Evolutionary conservation across 2,797 vertebrate species (phyloP).

Genomic region (Microhierax caerulescens): DNA sequence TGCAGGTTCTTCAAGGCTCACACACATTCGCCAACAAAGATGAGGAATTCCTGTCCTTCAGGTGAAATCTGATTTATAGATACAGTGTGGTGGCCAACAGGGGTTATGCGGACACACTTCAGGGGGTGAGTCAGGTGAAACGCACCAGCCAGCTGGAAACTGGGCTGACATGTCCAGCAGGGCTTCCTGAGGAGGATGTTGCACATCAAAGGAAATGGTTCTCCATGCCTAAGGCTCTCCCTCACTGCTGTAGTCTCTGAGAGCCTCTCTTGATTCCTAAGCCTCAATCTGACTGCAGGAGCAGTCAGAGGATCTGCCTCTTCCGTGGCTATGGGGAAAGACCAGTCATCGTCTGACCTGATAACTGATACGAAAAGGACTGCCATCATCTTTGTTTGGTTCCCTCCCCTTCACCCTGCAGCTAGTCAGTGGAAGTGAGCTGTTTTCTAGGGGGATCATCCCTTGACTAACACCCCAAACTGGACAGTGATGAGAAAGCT

Average conservation of each 20-base stretch:
- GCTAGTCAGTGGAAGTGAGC: neutral
- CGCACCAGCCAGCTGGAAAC: neutral
- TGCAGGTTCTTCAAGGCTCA: neutral
- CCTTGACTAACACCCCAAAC: neutral
- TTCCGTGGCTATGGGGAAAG: neutral
- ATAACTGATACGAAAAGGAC: neutral
- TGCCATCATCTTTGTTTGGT: fast-evolving
- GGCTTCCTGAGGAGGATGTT: neutral
- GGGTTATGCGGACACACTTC: fast-evolving
- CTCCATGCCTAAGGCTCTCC: neutral
- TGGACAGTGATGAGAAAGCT: neutral
- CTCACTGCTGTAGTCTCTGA: fast-evolving
- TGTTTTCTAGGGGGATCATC: neutral
- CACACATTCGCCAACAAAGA: neutral
- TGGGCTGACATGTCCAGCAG: neutral
- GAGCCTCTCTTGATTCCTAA: too few species aligned
- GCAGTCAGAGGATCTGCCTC: neutral
- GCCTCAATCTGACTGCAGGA: too few species aligned
- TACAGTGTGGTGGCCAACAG: neutral
- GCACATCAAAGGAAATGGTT: neutral
- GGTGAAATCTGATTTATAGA: neutral
- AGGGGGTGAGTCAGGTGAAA: neutral
- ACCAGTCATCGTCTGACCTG: neutral
- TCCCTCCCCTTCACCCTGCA: neutral
- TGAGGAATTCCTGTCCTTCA: neutral